Evolutionary conservation across 1,140 invertebrate genomes (phyloP), one percentile per base, ranked within the genome.

Genomic region (Galleria mellonella): DNA sequence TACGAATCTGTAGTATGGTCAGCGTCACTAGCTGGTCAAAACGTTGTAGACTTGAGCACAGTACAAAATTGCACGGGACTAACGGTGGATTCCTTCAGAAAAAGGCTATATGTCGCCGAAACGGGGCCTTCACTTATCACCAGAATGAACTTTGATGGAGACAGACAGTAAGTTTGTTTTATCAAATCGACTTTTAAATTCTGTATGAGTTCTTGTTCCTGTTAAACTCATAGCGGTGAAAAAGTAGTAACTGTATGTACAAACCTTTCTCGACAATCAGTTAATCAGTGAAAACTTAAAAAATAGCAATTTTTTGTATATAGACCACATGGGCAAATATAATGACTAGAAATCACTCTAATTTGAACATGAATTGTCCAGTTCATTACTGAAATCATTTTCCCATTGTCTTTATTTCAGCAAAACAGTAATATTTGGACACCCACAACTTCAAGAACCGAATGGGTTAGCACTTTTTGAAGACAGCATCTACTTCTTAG

Each of bases 41-140:
- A 50, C 4, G 39, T 51, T 0, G 13, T 36, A 0, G 55, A 71
- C 32, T 30, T 78, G 23, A 47, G 49, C 0, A 44, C 52, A 0
- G 48, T 62, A 0, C 17, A 41, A 0, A 62, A 90, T 62, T 90
- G 94, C 9, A 88, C 87, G 1, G 91, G 91, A 0, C 51, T 96
- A 0, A 86, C 92, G 0, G 87, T 89, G 27, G 93, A 96, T 84
- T 83, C 89, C 37, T 87, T 91, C 45, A 90, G 88, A 46, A 84
- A 88, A 47, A 63, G 87, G 30, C 60, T 96, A 0, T 96, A 94
- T 65, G 93, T 90, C 72, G 86, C 89, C 0, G 93, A 94, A 67
- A 78, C 89, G 31, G 51, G 48, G 2, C 49, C 89, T 87, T 68
- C 64, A 67, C 8, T 89, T 6, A 88, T 96, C 11, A 88, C 92